These are phyloP conservation scores for Noctua janthina DNA, from an alignment of 2,888 invertebrate genomes.

Conservation along the genomic window DNA sequence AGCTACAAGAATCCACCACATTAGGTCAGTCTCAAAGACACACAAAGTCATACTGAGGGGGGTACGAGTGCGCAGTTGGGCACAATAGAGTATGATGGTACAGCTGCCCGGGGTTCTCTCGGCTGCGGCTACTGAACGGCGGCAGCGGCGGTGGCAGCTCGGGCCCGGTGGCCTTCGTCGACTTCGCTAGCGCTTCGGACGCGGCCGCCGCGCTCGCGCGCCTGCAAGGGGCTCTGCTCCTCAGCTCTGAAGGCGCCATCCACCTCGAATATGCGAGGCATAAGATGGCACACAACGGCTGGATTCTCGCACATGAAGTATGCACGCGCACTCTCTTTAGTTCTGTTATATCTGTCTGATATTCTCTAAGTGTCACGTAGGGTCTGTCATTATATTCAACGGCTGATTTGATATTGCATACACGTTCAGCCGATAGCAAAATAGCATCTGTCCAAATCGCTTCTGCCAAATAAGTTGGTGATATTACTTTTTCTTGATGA, in stretches of 20 bases:
- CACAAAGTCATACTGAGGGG: conserved; percentile 74
- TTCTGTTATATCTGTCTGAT: conserved; percentile 47
- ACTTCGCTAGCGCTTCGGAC: conserved; percentile 97
- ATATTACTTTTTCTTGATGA: neutral
- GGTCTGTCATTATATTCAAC: conserved; percentile 13
- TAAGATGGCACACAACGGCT: conserved; percentile 96
- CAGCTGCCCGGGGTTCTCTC: conserved; percentile 99
- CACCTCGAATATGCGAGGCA: conserved; percentile 99
- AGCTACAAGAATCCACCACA: conserved; percentile 53
- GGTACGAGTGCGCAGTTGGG: conserved; percentile 81
- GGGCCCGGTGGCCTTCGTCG: conserved; percentile 98
- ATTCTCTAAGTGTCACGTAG: conserved; percentile 38
- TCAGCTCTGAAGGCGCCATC: conserved; percentile 99
- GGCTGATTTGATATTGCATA: conserved; percentile 14
- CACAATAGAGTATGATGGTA: conserved; percentile 89
- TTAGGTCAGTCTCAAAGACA: conserved; percentile 56
- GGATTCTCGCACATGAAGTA: conserved; percentile 90
- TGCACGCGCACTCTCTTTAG: conserved; percentile 84
- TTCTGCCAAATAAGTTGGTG: neutral
- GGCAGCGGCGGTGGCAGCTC: conserved; percentile 91
- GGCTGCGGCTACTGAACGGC: conserved; percentile 98
- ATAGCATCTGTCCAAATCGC: conserved; percentile 18
- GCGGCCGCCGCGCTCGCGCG: conserved; percentile 98
- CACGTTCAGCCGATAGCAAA: neutral
- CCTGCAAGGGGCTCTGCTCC: conserved; percentile 98